Base-by-base conservation (phyloP, 2,888 invertebrate genomes). In the Camponotus fellah region DNA sequence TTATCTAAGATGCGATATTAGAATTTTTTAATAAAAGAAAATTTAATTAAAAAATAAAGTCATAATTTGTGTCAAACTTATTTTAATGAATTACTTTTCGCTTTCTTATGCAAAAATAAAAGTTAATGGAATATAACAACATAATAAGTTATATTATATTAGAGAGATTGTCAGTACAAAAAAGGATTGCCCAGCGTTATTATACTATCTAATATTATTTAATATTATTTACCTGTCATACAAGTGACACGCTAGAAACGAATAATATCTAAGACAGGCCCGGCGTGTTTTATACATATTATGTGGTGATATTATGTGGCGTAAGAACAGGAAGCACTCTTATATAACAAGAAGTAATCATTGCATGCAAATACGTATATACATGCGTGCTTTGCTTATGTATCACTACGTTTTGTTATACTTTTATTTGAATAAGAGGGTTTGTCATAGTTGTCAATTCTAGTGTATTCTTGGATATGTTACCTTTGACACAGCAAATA, bases 241-340 rank as follows among this genome's bases (percentile, higher is more conserved):
- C 53, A 8, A 37, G 71, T 32, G 71, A 71, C 46, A 71, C 17
- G 58, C 46, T 79, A 46, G 6, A 26, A 43, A 58, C 49, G 64
- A 81, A 9, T 37, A 58, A 43, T 64, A 66, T 60, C 77, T 46
- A 56, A 77, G 66, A 66, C 68, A 53, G 21, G 53, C 49, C 37
- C 32, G 9, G n/a, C 68, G 46, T 72, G 46, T 60, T 71, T 72
- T 79, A 60, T 79, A 79, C 79, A 79, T 79, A 79, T 79, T 79
- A 79, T 79, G 72, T 37, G 10, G 37, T 79, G 79, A 79, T 79
- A 53, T 53, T 53, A 53, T 53, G 49, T 72, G 60, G 80, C 80
- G 85, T 86, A 89, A 88, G 89, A 89, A 86, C 88, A 89, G 89
- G 89, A 89, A 89, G 82, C 84, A 76, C 58, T 56, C 85, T 89